Evolutionary conservation across 2,113 vertebrate genomes (phyloP), one percentile per base, ranked within the genome.

Genomic region (Gadus macrocephalus): DNA sequence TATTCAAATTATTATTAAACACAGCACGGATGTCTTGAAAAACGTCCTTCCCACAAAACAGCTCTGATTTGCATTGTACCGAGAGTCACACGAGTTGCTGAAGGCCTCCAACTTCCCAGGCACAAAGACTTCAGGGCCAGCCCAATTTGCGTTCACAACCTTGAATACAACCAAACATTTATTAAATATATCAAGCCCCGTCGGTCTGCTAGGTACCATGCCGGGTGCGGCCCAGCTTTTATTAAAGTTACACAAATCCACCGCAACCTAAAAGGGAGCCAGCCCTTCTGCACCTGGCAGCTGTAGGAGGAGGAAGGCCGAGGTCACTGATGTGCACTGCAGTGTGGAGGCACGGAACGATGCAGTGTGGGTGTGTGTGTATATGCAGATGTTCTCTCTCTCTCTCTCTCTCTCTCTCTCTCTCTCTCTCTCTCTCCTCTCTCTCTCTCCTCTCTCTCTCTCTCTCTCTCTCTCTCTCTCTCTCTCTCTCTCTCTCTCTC

Each of bases 101-200:
- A 67, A 74, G 71, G 68, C 77, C 81, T 5, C 64, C 6, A 70
- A 78, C 49, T 16, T 2, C 28, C 60, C 42, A 28, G 61, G 75
- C 81, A 72, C 42, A 73, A 31, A 59, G 77, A 70, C 72, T 83
- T 78, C 82, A 71, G 73, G 80, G 53, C 67, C 27, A 58, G 38
- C 69, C 71, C 72, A 67, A 72, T 38, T 22, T 68, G 31, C 80
- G 76, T 78, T 81, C 78, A 85, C 83, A 85, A 78, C 70, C n/a
- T 4, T 22, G 64, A 74, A 78, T 75, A 86, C 73, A 78, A 58
- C 73, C 31, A 76, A 77, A 64, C 79, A 71, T 82, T 82, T 83
- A 83, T 84, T 88, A 79, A 88, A 85, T 87, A 89, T 88, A 81
- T 72, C 81, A 78, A 69, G 58, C 83, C 83, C 66, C 49, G 28